phyloP scores from a whole-genome alignment of 2,113 vertebrate genomes.

The Parus major region DNA sequence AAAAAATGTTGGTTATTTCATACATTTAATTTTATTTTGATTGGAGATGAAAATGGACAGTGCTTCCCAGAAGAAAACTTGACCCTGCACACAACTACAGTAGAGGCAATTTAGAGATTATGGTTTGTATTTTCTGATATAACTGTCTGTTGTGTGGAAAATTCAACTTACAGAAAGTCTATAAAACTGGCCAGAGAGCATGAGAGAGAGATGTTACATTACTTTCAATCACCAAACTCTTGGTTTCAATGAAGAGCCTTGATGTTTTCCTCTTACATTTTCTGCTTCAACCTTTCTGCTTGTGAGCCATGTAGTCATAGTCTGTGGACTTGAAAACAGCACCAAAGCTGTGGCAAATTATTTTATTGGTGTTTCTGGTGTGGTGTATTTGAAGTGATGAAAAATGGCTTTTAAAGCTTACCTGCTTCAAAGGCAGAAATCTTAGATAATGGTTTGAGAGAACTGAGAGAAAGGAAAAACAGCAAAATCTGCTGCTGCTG shows the following conservation, averaged over 20 bases:
- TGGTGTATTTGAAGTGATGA: not conserved
- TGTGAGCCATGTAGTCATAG: not conserved
- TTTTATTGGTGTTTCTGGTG: not conserved
- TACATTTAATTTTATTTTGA: not conserved
- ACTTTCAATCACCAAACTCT: not conserved
- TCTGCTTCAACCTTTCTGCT: not conserved
- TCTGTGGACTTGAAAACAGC: not conserved
- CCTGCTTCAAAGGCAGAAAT: not conserved
- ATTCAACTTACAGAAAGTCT: not conserved
- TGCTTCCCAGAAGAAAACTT: conserved; percentile 10
- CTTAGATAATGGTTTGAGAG: not conserved
- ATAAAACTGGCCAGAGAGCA: not conserved
- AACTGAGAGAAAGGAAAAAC: not conserved
- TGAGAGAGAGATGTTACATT: not conserved
- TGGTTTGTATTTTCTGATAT: not conserved
- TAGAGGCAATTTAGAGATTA: conserved; percentile 12
- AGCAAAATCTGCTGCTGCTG: not conserved
- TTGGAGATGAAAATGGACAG: not conserved
- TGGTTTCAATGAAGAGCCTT: not conserved
- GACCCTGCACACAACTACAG: not conserved
- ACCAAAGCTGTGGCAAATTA: not conserved
- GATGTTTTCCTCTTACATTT: not conserved
- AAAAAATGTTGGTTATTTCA: not conserved
- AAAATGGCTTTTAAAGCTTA: not conserved
- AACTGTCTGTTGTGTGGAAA: not conserved